Evolutionary conservation across 2,888 invertebrate species (phyloP), one percentile per base, ranked within the genome.

Genomic region (Anagyrus pseudococci): DNA sequence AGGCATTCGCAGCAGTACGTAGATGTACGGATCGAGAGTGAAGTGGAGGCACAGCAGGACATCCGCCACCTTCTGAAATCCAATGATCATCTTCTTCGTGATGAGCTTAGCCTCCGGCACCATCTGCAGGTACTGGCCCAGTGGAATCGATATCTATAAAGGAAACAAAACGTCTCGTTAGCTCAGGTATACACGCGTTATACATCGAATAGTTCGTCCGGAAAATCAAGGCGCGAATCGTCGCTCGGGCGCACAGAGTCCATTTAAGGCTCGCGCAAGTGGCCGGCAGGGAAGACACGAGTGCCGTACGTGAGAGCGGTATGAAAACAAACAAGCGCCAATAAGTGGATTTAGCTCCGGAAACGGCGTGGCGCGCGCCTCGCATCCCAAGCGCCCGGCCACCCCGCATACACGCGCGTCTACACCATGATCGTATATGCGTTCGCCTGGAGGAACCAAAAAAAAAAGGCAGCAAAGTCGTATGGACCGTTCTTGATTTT

Each of bases 11-110:
- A 90, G 86, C 26, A 93, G 83, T 52, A 93, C 93, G 81, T 93
- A 94, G 58, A 93, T 87, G 72, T 91, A 90, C 1, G 94, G 94
- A 81, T 94, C 91, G 67, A 93, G 84, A 29, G 91, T 88, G 80
- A 93, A 94, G 82, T 94, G 93, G 55, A 92, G 79, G 54, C 91
- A 87, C 83, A 93, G 88, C 61, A 93, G 83, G 59, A 91, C 79
- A 77, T 94, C 93, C 2, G 92, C 90, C 15, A 88, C 73, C 20
- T 82, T 77, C 66, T 86, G 86, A 64, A 87, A 85, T 37, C 84
- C 76, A 37, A 66, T 68, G 33, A 81, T 75, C 20, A 71, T 58
- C 71, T 73, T 78, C 23, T 64, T 68, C 2, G 60, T 58, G 1
- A 73, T 13, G 1, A 58, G 37, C 2, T 72, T 70, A 7, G 54